phyloP scores from a whole-genome alignment of 2,888 invertebrate species.

The Onthophagus sagittarius region DNA sequence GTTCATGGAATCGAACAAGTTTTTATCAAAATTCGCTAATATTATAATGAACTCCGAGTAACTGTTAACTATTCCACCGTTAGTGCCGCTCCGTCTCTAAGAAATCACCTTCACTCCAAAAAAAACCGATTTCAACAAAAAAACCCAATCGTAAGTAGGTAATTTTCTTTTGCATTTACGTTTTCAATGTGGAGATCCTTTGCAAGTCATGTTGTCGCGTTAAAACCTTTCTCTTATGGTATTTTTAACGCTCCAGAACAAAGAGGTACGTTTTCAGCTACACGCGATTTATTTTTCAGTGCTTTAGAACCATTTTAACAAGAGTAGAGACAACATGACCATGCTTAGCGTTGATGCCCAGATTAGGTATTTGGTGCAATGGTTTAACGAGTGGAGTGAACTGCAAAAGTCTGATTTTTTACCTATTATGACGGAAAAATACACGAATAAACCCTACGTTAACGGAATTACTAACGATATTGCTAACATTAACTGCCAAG shows the following conservation, averaged over 20 bases:
- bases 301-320: conserved; percentile 25
- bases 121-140: no score
- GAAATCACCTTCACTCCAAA: no score
- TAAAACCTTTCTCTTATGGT: conserved; percentile 26
- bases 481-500: conserved; percentile 62
- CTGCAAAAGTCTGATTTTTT: conserved; percentile 81
- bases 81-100: neutral
- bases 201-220: conserved; percentile 26
- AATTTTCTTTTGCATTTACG: neutral
- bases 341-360: conserved; percentile 64
- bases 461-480: conserved; percentile 71
- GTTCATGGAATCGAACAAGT: conserved; percentile 32
- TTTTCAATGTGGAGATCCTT: conserved; percentile 11
- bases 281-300: conserved; percentile 29
- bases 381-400: conserved; percentile 89
- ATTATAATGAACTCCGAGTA: conserved; percentile 10
- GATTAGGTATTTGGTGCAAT: conserved; percentile 75
- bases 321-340: conserved; percentile 30
- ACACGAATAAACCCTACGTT: conserved; percentile 59
- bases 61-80: neutral
- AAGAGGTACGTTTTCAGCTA: conserved; percentile 18
- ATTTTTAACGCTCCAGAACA: conserved; percentile 25
- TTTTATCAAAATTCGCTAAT: conserved; percentile 14
- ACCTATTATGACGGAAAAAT: conserved; percentile 66
- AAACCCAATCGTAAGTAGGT: conserved; percentile 1